Conservation (phyloP, 1,140 invertebrate species). For the Bactericera cockerelli region DNA sequence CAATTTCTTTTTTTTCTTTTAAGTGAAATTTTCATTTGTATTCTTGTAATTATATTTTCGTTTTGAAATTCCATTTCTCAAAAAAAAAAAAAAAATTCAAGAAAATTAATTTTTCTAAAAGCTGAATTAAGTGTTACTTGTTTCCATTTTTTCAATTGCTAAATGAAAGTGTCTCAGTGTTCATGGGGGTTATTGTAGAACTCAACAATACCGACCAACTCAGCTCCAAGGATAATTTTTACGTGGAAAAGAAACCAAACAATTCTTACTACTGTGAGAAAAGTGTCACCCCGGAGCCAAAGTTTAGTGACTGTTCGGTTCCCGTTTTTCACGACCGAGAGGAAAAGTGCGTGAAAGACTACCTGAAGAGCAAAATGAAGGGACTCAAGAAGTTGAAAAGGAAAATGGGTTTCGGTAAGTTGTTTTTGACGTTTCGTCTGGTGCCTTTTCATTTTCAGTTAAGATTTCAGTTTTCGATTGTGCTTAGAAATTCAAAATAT, state of each 20-base stretch:
- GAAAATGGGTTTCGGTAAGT: constrained; percentile 1
- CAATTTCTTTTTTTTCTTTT: too few relatives aligned
- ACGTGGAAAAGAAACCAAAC: background rate
- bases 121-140: too few relatives aligned
- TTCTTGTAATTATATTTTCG: too few relatives aligned
- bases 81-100: too few relatives aligned
- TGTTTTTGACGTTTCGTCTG: background rate
- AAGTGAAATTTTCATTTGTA: too few relatives aligned
- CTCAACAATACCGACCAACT: background rate
- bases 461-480: too few relatives aligned
- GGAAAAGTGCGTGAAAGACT: constrained; percentile 4
- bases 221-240: background rate
- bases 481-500: too few relatives aligned
- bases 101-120: too few relatives aligned
- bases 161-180: background rate
- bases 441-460: background rate
- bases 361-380: background rate
- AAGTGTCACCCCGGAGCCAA: background rate
- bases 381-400: background rate
- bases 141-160: too few relatives aligned
- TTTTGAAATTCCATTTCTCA: too few relatives aligned
- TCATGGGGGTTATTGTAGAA: constrained; percentile 8
- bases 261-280: background rate
- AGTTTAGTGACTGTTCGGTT: background rate
- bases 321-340: background rate